A percentile compares a stretch with the other conserved stretches of the same genome.
phyloP scores from a whole-genome alignment of 2,113 vertebrate species.

The pig (Sus scrofa) region T2T-Sscrofa CM000812.6:102675001-102675500 shows the following conservation, averaged over 20 bases:
- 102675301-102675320: background rate
- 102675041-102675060: background rate
- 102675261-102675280: background rate
- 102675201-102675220: background rate
- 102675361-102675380: background rate
- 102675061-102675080: background rate
- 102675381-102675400: background rate
- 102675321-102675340: background rate
- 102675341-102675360: background rate
- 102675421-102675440: background rate
- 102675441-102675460: background rate
- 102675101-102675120: background rate
- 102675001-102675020: background rate
- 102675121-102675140: background rate
- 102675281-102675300: background rate
- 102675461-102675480: background rate
- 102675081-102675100: background rate
- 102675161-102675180: background rate
- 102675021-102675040: background rate
- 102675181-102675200: background rate
- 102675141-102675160: background rate
- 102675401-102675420: background rate
- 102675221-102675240: background rate
- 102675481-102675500: background rate
- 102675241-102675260: background rate